Evolutionary conservation across 2,888 invertebrate species (phyloP).

Genomic region (Thelaira solivaga): DNA sequence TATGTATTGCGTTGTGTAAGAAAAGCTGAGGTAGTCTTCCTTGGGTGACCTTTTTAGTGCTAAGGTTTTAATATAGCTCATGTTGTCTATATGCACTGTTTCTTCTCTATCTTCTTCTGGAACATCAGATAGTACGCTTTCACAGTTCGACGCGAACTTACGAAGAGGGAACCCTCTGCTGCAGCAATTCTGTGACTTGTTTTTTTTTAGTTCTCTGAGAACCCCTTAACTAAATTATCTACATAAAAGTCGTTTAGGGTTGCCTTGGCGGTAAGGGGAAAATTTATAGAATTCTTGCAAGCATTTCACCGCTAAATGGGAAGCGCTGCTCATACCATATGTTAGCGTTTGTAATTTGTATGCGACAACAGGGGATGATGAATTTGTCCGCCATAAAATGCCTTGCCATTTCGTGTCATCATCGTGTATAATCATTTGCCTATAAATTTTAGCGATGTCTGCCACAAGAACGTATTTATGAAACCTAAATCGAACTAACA

Average conservation of each 20-base stretch:
- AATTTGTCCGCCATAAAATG: conserved; percentile 18
- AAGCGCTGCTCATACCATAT: conserved; percentile 19
- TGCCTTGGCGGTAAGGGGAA: conserved; percentile 51
- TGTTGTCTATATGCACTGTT: not conserved
- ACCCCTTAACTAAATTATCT: conserved; percentile 62
- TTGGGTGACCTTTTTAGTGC: conserved; percentile 13
- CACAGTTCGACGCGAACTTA: conserved; percentile 56
- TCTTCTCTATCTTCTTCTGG: not conserved
- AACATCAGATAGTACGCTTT: conserved; percentile 12
- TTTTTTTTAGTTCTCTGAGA: too few relatives aligned
- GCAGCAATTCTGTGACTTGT: conserved; percentile 38
- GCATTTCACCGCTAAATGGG: conserved; percentile 4
- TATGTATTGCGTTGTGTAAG: not conserved
- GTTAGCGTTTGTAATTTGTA: too few relatives aligned
- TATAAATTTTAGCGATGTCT: conserved; percentile 49
- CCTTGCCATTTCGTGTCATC: conserved; percentile 19
- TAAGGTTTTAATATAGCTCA: conserved; percentile 30
- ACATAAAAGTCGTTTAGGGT: conserved; percentile 61
- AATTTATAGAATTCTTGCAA: not conserved
- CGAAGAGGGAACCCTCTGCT: conserved; percentile 46
- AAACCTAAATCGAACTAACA: conserved; percentile 37
- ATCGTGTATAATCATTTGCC: conserved; percentile 28
- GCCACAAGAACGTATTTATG: conserved; percentile 38
- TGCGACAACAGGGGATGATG: too few relatives aligned
- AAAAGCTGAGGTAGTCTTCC: conserved; percentile 26